Conservation (phyloP, 2,113 vertebrate species). For the Tachysurus vachellii region DNA sequence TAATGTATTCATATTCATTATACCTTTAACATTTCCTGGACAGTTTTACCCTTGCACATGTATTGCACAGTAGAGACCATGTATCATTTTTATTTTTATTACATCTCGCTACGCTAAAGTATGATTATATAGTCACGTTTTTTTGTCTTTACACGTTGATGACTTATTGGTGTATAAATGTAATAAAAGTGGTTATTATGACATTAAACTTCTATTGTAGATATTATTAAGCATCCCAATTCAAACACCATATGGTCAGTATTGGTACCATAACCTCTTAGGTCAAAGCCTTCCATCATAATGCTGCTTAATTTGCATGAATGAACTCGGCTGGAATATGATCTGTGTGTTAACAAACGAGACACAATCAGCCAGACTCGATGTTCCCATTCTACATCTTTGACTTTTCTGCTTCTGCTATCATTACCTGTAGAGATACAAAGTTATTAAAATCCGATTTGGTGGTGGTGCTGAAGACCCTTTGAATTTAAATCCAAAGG, state of each 20-base stretch:
- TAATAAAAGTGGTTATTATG: slow-evolving; percentile 3
- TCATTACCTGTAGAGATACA: slow-evolving; percentile 63
- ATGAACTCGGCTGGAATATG: slow-evolving; percentile 6
- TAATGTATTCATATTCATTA: background rate
- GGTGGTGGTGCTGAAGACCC: slow-evolving; percentile 23
- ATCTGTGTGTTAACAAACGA: slow-evolving; percentile 37
- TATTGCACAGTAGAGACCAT: background rate
- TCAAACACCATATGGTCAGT: slow-evolving; percentile 38
- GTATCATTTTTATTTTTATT: background rate
- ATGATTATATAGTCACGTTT: background rate
- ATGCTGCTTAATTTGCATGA: slow-evolving; percentile 43
- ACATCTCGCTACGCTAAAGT: background rate
- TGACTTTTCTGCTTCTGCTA: slow-evolving; percentile 22
- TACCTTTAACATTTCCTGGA: background rate
- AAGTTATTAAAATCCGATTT: slow-evolving; percentile 63
- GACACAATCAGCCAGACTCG: slow-evolving; percentile 15
- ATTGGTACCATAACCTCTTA: background rate
- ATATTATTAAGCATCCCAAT: background rate
- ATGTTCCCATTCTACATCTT: slow-evolving; percentile 21
- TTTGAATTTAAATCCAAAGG: slow-evolving; percentile 71
- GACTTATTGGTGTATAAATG: background rate
- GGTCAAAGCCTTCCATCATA: slow-evolving; percentile 40
- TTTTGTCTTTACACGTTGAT: background rate
- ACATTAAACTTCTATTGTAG: slow-evolving; percentile 14
- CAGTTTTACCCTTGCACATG: background rate